phyloP scores from a whole-genome alignment of 2,888 invertebrate genomes.

The Meteorus cinctellus region DNA sequence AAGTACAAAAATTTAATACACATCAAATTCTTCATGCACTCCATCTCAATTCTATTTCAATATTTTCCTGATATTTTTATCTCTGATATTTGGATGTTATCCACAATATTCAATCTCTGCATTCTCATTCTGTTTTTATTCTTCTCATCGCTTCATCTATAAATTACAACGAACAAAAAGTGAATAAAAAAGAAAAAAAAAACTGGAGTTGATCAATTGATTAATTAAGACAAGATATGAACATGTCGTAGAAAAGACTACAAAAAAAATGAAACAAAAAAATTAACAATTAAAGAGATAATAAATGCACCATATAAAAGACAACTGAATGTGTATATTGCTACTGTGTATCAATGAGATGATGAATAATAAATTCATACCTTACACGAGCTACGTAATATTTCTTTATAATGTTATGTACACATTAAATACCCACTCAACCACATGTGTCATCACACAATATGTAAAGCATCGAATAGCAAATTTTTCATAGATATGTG shows the following conservation, averaged over 20 bases:
- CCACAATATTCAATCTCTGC: too few species aligned
- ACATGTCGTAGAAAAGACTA: neutral
- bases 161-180: too few species aligned
- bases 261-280: neutral
- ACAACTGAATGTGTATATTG: neutral
- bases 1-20: too few species aligned
- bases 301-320: neutral
- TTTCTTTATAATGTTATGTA: constrained; percentile 21
- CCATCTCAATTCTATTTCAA: too few species aligned
- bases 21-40: too few species aligned
- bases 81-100: too few species aligned
- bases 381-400: neutral
- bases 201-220: too few species aligned
- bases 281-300: neutral
- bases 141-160: too few species aligned
- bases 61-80: too few species aligned
- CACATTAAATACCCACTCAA: constrained; percentile 11
- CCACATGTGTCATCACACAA: constrained; percentile 22
- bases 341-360: constrained; percentile 2
- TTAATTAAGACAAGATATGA: neutral
- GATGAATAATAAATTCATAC: constrained; percentile 26
- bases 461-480: neutral
- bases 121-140: too few species aligned
- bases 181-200: too few species aligned
- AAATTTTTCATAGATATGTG: neutral